phyloP scores from a whole-genome alignment of 2,113 vertebrate species.

The Hoplias malabaricus region DNA sequence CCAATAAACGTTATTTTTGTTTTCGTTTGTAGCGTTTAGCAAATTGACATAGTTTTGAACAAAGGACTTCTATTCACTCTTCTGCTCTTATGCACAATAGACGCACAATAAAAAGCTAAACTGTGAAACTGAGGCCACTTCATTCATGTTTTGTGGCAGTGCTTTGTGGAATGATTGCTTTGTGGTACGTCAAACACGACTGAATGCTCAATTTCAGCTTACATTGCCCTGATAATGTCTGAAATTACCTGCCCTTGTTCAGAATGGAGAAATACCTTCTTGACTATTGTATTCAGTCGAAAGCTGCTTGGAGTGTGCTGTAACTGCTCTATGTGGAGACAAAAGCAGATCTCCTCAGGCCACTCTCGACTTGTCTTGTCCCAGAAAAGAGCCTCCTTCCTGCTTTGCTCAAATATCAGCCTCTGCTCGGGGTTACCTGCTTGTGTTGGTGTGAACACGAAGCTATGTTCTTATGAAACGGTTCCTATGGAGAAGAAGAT shows the following conservation, averaged over 20 bases:
- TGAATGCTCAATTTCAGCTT: not conserved
- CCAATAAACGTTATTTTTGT: too few relatives aligned
- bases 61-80: too few relatives aligned
- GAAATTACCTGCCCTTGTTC: not conserved
- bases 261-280: not conserved
- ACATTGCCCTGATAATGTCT: conserved; percentile 12
- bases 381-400: conserved; percentile 6
- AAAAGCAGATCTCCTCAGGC: conserved; percentile 10
- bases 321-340: not conserved
- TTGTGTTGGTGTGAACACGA: not conserved
- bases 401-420: conserved; percentile 23
- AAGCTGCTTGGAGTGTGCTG: not conserved
- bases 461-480: not conserved
- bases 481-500: not conserved
- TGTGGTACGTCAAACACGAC: not conserved
- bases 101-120: too few relatives aligned
- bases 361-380: not conserved
- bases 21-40: too few relatives aligned
- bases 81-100: too few relatives aligned
- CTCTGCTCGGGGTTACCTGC: conserved; percentile 1
- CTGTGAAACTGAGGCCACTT: too few relatives aligned
- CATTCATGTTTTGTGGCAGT: too few relatives aligned
- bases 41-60: too few relatives aligned
- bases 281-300: conserved; percentile 19
- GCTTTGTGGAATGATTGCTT: not conserved